These are phyloP conservation scores for Nymphalis c-album DNA, from an alignment of 2,888 invertebrate species.

Conservation along the genomic window DNA sequence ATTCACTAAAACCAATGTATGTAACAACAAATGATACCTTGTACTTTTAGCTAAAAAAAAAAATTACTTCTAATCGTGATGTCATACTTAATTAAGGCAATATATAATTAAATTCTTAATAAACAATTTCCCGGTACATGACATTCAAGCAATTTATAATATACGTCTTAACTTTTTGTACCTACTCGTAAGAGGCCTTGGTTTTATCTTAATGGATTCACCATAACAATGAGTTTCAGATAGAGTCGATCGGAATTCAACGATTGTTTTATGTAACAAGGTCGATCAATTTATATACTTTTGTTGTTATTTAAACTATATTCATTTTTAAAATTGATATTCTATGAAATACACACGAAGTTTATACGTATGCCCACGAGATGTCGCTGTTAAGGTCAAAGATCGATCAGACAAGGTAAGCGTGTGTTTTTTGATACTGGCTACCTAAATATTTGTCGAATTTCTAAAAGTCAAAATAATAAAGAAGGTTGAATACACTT, in stretches of 20 bases:
- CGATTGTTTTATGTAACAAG: constrained; percentile 34
- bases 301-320: no score
- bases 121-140: not conserved
- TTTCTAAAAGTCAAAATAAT: no score
- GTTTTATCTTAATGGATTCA: constrained; percentile 47
- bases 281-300: constrained; percentile 7
- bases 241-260: constrained; percentile 41
- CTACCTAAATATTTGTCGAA: no score
- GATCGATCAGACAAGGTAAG: no score
- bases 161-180: constrained; percentile 17
- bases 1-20: no score
- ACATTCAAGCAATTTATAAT: constrained; percentile 17
- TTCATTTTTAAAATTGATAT: not conserved
- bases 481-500: no score
- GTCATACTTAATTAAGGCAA: not conserved
- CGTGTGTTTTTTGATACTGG: no score
- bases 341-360: not conserved
- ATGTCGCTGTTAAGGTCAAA: no score
- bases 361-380: no score
- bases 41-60: not conserved
- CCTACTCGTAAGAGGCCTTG: constrained; percentile 39
- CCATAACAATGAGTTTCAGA: constrained; percentile 44
- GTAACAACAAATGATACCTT: no score
- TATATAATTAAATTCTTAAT: not conserved
- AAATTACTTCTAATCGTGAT: not conserved